A percentile compares a stretch with the other conserved stretches of the same genome.
Evolutionary conservation across 1,140 invertebrate species (phyloP).

Genomic region (Drosophila burlai): DNA sequence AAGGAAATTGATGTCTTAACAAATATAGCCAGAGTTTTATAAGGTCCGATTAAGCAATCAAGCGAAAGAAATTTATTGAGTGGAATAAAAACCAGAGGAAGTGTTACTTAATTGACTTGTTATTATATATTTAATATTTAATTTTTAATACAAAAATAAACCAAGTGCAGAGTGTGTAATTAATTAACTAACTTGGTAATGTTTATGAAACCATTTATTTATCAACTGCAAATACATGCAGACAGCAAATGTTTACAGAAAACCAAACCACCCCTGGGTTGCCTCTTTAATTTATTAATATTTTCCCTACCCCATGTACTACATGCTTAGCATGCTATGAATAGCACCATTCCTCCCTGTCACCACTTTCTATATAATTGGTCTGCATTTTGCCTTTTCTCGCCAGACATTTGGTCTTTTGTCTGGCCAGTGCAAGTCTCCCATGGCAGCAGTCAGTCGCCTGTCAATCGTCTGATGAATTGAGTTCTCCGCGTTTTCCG

Average conservation of each 20-base stretch:
- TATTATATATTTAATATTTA: not conserved
- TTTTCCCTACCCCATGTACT: constrained; percentile 6
- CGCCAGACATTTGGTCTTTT: constrained; percentile 41
- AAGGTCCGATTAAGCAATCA: constrained; percentile 6
- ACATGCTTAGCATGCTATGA: constrained; percentile 17
- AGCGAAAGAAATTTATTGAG: constrained; percentile 13
- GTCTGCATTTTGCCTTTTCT: constrained; percentile 32
- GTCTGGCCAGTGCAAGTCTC: constrained; percentile 23
- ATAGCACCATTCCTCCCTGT: constrained; percentile 25
- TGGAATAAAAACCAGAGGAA: not conserved
- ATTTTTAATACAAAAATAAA: not conserved
- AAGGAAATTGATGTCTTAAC: constrained; percentile 34
- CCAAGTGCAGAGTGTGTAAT: not conserved
- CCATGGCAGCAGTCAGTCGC: constrained; percentile 24
- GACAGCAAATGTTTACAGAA: constrained; percentile 12
- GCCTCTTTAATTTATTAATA: constrained; percentile 14
- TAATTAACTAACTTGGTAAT: not conserved
- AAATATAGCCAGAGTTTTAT: constrained; percentile 25
- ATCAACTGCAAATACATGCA: constrained; percentile 3
- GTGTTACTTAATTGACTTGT: not conserved
- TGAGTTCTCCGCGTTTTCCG: constrained; percentile 60
- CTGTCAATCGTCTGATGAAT: constrained; percentile 73
- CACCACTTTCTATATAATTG: constrained; percentile 37
- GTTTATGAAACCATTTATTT: not conserved
- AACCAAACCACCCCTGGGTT: constrained; percentile 1